Evolutionary conservation across 2,113 vertebrate genomes (phyloP).

Genomic region (Nymphicus hollandicus): DNA sequence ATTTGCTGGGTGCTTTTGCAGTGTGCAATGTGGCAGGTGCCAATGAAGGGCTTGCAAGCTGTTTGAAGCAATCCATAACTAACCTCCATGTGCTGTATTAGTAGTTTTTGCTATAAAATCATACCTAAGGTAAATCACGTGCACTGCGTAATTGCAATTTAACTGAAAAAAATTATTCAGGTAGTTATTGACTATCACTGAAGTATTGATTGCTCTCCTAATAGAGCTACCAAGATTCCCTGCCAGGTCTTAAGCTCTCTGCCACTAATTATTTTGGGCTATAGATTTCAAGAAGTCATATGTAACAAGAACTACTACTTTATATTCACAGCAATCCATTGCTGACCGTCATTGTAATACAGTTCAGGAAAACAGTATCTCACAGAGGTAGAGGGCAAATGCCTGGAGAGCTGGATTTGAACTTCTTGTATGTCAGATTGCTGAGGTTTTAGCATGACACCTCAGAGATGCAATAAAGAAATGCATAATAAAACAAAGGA

Average conservation of each 20-base stretch:
- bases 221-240: not conserved
- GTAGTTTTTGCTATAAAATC: not conserved
- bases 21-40: rapidly evolving
- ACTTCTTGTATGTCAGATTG: not conserved
- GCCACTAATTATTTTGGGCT: not conserved
- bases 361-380: not conserved
- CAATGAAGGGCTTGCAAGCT: not conserved
- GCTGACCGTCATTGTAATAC: not conserved
- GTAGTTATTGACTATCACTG: not conserved
- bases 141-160: not conserved
- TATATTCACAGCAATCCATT: not conserved
- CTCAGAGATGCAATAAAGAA: not conserved
- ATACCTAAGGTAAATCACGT: not conserved
- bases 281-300: not conserved
- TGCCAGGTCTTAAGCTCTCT: not conserved
- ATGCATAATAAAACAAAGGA: rapidly evolving
- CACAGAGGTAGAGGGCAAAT: not conserved
- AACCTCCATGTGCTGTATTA: not conserved
- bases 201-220: not conserved
- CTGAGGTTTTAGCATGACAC: not conserved
- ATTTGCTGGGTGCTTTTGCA: not conserved
- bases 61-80: not conserved
- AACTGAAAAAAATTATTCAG: not conserved
- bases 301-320: not conserved
- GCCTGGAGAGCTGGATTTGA: not conserved